Evolutionary conservation across 1,140 invertebrate genomes (phyloP).

Genomic region (Leptinotarsa undecemlineata): DNA sequence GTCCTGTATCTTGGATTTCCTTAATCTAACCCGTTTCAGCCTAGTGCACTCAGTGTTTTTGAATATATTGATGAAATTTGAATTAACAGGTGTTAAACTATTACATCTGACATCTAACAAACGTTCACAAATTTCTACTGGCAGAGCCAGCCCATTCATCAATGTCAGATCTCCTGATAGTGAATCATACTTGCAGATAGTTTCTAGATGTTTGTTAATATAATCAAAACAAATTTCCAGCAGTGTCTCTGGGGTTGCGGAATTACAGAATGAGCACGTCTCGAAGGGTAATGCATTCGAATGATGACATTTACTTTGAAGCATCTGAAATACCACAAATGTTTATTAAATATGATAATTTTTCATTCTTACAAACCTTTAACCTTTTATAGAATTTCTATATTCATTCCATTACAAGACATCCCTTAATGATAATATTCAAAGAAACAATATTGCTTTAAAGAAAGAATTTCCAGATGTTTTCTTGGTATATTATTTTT

Average conservation of each 20-base stretch:
- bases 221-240: conserved; percentile 67
- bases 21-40: conserved; percentile 70
- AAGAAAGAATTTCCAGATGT: conserved; percentile 39
- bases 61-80: conserved; percentile 74
- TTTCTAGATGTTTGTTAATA: conserved; percentile 66
- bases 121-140: conserved; percentile 73
- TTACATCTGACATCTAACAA: conserved; percentile 65
- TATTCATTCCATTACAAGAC: no score
- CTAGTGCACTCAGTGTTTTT: conserved; percentile 67
- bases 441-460: no score
- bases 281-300: conserved; percentile 47
- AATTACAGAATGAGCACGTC: conserved; percentile 51
- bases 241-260: conserved; percentile 55
- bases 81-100: conserved; percentile 63
- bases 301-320: conserved; percentile 51
- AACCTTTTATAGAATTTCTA: conserved; percentile 7
- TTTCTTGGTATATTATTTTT: conserved; percentile 42
- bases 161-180: conserved; percentile 54
- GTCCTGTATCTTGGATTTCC: conserved; percentile 72
- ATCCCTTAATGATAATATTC: no score
- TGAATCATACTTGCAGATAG: conserved; percentile 58
- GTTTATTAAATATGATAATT: background rate
- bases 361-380: conserved; percentile 11
- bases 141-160: conserved; percentile 63
- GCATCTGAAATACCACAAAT: conserved; percentile 47